phyloP scores from a whole-genome alignment of 2,888 invertebrate species.

The Tridacna gigas region DNA sequence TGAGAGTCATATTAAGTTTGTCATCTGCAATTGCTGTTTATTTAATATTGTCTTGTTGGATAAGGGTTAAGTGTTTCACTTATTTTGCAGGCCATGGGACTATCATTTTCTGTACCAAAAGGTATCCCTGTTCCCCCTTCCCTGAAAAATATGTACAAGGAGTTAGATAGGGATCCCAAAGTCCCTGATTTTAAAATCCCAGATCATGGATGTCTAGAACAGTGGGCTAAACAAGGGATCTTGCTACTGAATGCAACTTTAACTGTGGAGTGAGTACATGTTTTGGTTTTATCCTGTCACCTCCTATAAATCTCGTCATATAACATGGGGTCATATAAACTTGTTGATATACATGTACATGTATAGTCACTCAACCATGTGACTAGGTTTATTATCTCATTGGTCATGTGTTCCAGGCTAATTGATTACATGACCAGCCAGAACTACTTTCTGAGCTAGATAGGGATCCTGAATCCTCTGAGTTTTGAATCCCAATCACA shows the following conservation, averaged over 20 bases:
- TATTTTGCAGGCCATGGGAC: conserved; percentile 80
- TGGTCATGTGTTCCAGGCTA: no score
- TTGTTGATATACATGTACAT: no score
- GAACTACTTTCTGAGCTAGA: no score
- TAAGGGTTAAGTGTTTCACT: background rate
- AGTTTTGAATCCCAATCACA: conserved; percentile 77
- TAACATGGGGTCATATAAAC: no score
- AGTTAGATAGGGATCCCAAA: conserved; percentile 86
- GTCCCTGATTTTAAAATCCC: conserved; percentile 81
- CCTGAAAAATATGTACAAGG: conserved; percentile 85
- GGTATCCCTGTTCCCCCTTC: conserved; percentile 77
- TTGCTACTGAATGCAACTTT: conserved; percentile 81
- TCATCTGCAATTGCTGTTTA: background rate
- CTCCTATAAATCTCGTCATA: no score
- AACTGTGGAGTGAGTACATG: conserved; percentile 80
- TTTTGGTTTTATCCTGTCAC: background rate
- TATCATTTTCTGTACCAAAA: conserved; percentile 81
- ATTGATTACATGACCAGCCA: no score
- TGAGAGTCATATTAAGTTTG: no score
- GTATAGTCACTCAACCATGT: no score
- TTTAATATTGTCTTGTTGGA: background rate
- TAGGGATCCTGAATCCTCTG: conserved; percentile 85
- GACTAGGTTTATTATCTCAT: no score
- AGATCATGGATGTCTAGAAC: conserved; percentile 77
- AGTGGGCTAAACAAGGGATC: conserved; percentile 81